phyloP scores from a whole-genome alignment of 1,140 invertebrate genomes.

The Pachypeltis micranthus region DNA sequence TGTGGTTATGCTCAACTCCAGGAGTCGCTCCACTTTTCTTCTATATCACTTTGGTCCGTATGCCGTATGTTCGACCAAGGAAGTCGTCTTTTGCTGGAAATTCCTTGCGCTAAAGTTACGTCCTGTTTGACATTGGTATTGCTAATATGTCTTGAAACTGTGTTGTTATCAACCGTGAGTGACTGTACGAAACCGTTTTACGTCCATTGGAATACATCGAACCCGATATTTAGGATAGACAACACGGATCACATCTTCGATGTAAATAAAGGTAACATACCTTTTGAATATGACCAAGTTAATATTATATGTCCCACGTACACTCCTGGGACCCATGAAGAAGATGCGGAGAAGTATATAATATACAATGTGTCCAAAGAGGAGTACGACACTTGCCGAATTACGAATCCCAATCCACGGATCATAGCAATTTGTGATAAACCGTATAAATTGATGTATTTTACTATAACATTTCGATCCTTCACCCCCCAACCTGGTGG shows the following conservation, averaged over 20 bases:
- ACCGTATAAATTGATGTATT: constrained; percentile 85
- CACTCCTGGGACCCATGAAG: constrained; percentile 69
- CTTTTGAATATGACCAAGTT: constrained; percentile 89
- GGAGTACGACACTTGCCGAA: constrained; percentile 88
- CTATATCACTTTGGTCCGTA: too few relatives aligned
- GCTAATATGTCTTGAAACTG: constrained; percentile 63
- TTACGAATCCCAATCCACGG: constrained; percentile 82
- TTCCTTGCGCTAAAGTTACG: constrained; percentile 35
- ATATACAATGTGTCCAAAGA: constrained; percentile 94
- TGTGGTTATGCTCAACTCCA: too few relatives aligned
- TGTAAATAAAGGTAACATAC: constrained; percentile 84
- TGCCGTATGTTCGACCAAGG: constrained; percentile 19
- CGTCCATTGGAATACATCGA: constrained; percentile 77
- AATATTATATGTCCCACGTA: constrained; percentile 92
- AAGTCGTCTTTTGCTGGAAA: constrained; percentile 23
- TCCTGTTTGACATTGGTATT: constrained; percentile 56
- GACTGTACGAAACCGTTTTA: constrained; percentile 70
- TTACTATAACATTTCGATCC: constrained; percentile 91
- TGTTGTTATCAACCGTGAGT: constrained; percentile 56
- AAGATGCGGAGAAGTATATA: constrained; percentile 88
- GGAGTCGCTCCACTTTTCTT: too few relatives aligned
- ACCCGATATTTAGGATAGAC: constrained; percentile 87
- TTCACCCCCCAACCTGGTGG: constrained; percentile 91
- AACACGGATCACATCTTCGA: constrained; percentile 95
- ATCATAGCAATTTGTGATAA: constrained; percentile 94